Base-by-base conservation (phyloP, 2,888 invertebrate species). In the Sminthurinus aureus region DNA sequence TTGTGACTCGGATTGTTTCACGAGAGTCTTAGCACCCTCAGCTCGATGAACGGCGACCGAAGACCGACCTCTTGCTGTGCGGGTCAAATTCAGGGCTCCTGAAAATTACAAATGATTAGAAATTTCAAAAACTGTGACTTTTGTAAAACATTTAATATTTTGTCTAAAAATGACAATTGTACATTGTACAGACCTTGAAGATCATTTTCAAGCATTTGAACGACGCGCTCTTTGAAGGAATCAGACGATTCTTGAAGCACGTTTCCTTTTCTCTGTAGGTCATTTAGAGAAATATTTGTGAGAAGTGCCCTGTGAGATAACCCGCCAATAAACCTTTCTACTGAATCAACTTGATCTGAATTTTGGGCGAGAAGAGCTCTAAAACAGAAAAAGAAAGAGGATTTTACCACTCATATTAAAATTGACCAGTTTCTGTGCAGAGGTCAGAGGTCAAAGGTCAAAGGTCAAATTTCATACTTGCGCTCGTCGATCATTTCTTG, bases 121-220 rank as follows among this genome's bases (percentile, higher is more conserved):
- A 77, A 77, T 20, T 77, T 18, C 15, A 75, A 15, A 24, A 9
- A 77, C 13, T 13, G 15, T 52, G 15, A 26, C 20, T 67, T 18
- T 22, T 69, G 69, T 13, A 26, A 12, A 69, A 26, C 11, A 52
- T 20, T n/a, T 6, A 52, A 67, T 1, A 66, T 52, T 78, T 13
- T 51, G 52, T n/a, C 6, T 38, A 38, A 12, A 15, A 24, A 6
- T 50, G 13, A 15, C 13, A 38, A 38, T 12, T 50, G 52, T 38
- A n/a, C 4, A 69, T n/a, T 69, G n/a, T 4, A 67, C 24, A 67
- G 71, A 89, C 97, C 98, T 91, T 97, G 97, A 79, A 98, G 95
- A 90, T 98, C 97, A 4, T 96, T 96, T 91, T 98, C 98, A 91
- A 98, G 98, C 85, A 98, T 91, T 90, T 95, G 94, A 0, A 96